Percentiles rank a stretch among this genome's conserved stretches.
These are phyloP conservation scores for Ceratina calcarata DNA, from an alignment of 1,140 invertebrate species.

Conservation along the genomic window DNA sequence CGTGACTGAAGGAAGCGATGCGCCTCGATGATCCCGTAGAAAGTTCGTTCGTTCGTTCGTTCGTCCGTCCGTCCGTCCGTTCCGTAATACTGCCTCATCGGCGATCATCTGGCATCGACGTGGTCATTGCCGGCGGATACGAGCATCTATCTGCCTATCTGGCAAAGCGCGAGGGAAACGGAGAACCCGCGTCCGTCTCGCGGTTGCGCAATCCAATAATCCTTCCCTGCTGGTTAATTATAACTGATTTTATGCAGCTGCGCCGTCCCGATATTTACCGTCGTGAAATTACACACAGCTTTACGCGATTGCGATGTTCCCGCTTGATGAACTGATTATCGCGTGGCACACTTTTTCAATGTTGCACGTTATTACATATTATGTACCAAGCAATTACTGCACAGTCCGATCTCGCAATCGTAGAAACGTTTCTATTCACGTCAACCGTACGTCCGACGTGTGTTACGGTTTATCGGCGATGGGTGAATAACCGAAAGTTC, in stretches of 20 bases:
- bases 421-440: no score
- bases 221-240: constrained; percentile 6
- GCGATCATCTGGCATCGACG: constrained; percentile 43
- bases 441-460: no score
- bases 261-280: not conserved
- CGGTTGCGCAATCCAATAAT: constrained; percentile 19
- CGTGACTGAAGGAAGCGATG: constrained; percentile 18
- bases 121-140: constrained; percentile 43
- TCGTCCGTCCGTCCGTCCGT: constrained; percentile 22
- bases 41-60: constrained; percentile 32
- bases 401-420: no score
- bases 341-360: no score
- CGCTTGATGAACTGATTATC: not conserved
- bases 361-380: no score
- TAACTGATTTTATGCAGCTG: not conserved
- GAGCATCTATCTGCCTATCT: not conserved
- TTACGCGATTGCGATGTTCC: not conserved
- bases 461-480: no score
- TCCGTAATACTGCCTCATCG: constrained; percentile 36
- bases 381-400: no score
- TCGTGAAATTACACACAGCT: not conserved
- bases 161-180: not conserved
- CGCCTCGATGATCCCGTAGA: constrained; percentile 40
- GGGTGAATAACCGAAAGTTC: no score
- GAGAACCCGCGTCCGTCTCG: not conserved